These are phyloP conservation scores for Stenotaenia linearis DNA, from an alignment of 2,888 invertebrate species.

Conservation along the genomic window DNA sequence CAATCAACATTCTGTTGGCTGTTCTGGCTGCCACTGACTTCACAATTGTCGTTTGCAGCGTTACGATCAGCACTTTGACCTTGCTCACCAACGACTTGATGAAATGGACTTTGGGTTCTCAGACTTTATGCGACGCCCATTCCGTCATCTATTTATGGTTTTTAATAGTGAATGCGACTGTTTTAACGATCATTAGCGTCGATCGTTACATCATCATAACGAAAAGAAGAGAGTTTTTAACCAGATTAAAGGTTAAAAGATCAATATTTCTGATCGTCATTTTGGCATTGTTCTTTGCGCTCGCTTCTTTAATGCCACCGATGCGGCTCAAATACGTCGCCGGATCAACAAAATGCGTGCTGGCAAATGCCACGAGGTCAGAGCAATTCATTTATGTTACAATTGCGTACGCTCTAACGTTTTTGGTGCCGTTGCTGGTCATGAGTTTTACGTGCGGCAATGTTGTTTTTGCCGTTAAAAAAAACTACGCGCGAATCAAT, in stretches of 20 bases:
- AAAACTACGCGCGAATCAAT: slow-evolving; percentile 38
- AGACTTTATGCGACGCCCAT: slow-evolving; percentile 37
- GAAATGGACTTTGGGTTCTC: not conserved
- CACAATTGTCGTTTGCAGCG: slow-evolving; percentile 39
- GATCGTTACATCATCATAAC: slow-evolving; percentile 44
- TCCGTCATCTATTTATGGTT: slow-evolving; percentile 40
- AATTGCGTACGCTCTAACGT: slow-evolving; percentile 36
- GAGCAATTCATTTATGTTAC: slow-evolving; percentile 37
- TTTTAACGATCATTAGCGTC: slow-evolving; percentile 42
- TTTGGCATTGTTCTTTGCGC: slow-evolving; percentile 37
- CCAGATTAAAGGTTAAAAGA: slow-evolving; percentile 38
- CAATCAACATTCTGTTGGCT: slow-evolving; percentile 44
- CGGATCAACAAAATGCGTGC: slow-evolving; percentile 40
- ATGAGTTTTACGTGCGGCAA: slow-evolving; percentile 41
- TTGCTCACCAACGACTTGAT: slow-evolving; percentile 38
- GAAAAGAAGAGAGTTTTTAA: slow-evolving; percentile 40
- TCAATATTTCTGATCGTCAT: slow-evolving; percentile 38
- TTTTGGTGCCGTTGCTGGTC: slow-evolving; percentile 41
- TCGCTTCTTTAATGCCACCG: slow-evolving; percentile 31
- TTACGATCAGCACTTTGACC: slow-evolving; percentile 40
- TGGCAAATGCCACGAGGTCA: slow-evolving; percentile 18
- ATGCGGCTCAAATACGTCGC: slow-evolving; percentile 27
- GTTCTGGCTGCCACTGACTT: slow-evolving; percentile 43
- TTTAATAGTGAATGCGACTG: slow-evolving; percentile 40
- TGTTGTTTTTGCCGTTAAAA: slow-evolving; percentile 41